Evolutionary conservation across 2,888 invertebrate genomes (phyloP), one percentile per base, ranked within the genome.

Genomic region (Rotaria socialis): DNA sequence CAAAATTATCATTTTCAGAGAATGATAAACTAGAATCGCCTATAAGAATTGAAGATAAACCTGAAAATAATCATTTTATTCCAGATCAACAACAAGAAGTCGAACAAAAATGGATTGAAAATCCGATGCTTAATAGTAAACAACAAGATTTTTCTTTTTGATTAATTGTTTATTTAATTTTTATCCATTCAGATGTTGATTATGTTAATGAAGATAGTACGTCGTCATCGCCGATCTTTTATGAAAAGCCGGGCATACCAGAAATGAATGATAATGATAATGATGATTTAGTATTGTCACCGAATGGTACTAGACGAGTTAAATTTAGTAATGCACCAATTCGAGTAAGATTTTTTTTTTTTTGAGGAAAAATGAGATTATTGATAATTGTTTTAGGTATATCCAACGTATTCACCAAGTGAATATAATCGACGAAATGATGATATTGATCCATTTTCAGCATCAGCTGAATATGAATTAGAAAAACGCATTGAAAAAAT

Each of bases 341-440:
- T 50, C 35, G 84, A 41, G 85, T 80, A 80, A 5, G 43, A 35
- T 14, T 24, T 27, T 75, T 74, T 27, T 75, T 74, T 19, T 6
- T 22, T 41, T 1, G 6, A 43, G 22, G 1, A 41, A 16, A 11
- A 22, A 41, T 41, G 6, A 16, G 3, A 41, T 6, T 24, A 22
- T 41, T 74, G 2, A 22, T 41, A 35, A 22, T 10, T 74, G 1
- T 0, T 47, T 11, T 47, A 80, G 80, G 80, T 99, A 86, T 98
- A 95, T 92, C 96, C 96, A 22, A 98, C 98, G 84, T 96, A 96
- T 92, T 96, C 97, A 35, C 95, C 96, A 84, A 94, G 94, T 88
- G 98, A 99, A 89, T 99, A 99, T 92, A 98, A 99, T 92, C 94
- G 99, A 41, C 94, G 97, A 89, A 99, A 99, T 92, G 98, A 99